phyloP scores from a whole-genome alignment of 2,888 invertebrate species.

The Macrosiphum euphorbiae region DNA sequence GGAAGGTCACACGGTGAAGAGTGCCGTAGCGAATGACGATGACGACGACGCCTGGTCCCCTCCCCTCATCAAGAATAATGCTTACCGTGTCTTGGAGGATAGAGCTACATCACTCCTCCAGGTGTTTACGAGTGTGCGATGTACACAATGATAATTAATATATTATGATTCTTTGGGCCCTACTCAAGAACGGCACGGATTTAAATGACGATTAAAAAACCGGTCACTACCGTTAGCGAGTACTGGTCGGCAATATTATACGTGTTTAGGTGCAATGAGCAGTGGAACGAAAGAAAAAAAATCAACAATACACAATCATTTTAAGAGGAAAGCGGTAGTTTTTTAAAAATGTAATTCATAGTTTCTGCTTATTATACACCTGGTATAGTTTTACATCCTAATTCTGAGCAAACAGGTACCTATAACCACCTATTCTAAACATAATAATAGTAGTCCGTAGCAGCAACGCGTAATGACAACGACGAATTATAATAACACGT shows the following conservation, averaged over 20 bases:
- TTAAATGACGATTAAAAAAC: conserved; percentile 41
- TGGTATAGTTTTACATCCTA: background rate
- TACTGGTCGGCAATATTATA: background rate
- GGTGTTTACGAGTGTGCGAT: background rate
- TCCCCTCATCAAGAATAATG: background rate
- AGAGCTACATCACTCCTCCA: background rate
- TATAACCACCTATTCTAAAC: background rate
- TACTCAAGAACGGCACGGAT: background rate
- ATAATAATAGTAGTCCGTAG: background rate
- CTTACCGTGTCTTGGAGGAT: background rate
- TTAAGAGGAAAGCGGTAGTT: background rate
- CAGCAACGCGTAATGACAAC: background rate
- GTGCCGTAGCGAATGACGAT: background rate
- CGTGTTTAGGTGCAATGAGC: background rate
- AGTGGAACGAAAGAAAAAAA: background rate
- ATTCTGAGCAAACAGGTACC: background rate
- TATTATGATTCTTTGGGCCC: background rate
- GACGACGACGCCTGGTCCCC: background rate
- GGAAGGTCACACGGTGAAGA: conserved; percentile 3
- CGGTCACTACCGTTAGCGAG: conserved; percentile 35
- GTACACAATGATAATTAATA: background rate
- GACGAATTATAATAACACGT: background rate
- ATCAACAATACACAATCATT: background rate
- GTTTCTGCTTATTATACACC: background rate
- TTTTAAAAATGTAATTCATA: background rate